Conservation (phyloP, 2,113 vertebrate species). For the Gadus macrocephalus region DNA sequence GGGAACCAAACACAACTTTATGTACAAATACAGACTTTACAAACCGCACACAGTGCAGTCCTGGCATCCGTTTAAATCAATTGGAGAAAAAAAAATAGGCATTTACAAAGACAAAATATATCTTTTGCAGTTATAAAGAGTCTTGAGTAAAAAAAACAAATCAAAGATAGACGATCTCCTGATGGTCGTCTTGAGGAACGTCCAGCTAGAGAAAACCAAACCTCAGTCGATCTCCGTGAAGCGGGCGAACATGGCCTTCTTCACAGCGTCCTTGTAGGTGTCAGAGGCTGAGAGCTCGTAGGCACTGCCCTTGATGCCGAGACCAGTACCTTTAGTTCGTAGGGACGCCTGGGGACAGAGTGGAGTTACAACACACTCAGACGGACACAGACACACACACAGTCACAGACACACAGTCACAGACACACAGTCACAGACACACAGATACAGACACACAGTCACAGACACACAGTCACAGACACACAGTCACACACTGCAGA, state of each 20-base stretch:
- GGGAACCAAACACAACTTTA: conserved; percentile 1
- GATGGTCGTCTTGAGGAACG: conserved; percentile 4
- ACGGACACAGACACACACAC: conserved; percentile 9
- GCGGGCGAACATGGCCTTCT: conserved; percentile 91
- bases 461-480: conserved; percentile 21
- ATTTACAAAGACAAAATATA: background rate
- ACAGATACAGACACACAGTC: conserved; percentile 16
- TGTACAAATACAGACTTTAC: conserved; percentile 37
- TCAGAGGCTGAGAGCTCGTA: conserved; percentile 85
- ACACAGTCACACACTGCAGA: conserved; percentile 6
- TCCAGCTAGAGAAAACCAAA: background rate
- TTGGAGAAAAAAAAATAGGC: conserved; percentile 6
- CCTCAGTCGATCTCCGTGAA: conserved; percentile 89
- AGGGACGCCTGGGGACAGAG: conserved; percentile 80
- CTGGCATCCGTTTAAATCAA: background rate
- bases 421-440: background rate
- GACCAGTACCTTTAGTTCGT: conserved; percentile 84
- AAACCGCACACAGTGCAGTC: conserved; percentile 36
- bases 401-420: conserved; percentile 2
- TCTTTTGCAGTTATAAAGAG: no score
- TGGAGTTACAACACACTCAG: conserved; percentile 33
- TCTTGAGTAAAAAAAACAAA: no score
- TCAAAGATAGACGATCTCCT: no score
- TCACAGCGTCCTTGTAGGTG: conserved; percentile 88
- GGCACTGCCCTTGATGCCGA: conserved; percentile 87